Conservation (phyloP, 2,797 vertebrate species). For the Odontamblyopus lacepedii region DNA sequence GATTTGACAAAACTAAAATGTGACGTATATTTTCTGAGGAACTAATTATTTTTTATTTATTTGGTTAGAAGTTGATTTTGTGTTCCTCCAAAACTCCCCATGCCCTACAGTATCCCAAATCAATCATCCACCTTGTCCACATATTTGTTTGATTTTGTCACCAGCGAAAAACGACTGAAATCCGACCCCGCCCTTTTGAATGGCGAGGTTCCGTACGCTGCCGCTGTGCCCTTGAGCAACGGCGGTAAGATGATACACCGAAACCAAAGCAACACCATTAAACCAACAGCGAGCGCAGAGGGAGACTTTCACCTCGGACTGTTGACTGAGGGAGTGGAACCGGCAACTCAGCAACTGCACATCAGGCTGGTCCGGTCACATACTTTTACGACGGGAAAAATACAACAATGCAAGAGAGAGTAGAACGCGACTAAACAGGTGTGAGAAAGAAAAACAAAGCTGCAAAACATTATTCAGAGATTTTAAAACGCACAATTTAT, state of each 20-base stretch:
- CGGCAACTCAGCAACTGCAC: neutral
- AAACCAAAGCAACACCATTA: neutral
- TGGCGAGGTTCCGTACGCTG: neutral
- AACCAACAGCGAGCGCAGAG: neutral
- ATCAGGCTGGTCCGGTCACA: neutral
- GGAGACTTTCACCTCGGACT: neutral
- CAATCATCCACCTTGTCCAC: neutral
- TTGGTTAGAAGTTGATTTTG: too few species aligned
- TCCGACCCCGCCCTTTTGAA: neutral
- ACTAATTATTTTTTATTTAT: too few species aligned
- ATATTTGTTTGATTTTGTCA: neutral
- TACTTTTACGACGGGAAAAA: neutral
- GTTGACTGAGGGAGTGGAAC: neutral
- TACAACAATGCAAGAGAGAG: neutral
- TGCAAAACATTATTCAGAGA: too few species aligned
- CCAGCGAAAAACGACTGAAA: neutral
- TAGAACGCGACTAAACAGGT: neutral
- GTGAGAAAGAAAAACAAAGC: neutral
- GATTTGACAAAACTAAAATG: too few species aligned
- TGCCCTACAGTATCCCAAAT: neutral
- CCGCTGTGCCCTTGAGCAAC: slow-evolving; percentile 3
- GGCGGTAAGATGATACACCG: slow-evolving; percentile 7
- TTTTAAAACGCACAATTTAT: too few species aligned
- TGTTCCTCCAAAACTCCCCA: neutral
- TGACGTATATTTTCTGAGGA: too few species aligned